phyloP scores from a whole-genome alignment of 2,888 invertebrate species.

The Hirtodrosophila trivittata region DNA sequence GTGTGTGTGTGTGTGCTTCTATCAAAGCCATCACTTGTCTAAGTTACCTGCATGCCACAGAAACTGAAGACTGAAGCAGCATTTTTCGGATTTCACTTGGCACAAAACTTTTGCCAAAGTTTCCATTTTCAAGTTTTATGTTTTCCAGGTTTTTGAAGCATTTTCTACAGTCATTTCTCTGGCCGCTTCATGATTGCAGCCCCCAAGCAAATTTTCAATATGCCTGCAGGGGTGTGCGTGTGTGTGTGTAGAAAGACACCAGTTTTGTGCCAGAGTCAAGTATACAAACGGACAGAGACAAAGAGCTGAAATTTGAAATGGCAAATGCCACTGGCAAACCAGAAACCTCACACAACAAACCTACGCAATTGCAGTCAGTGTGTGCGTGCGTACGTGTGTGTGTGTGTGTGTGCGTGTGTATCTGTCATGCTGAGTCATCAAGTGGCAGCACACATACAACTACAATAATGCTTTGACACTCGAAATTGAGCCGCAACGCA shows the following conservation, averaged over 20 bases:
- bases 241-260: conserved; percentile 2
- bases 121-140: conserved; percentile 38
- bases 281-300: conserved; percentile 30
- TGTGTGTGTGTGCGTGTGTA: conserved; percentile 12
- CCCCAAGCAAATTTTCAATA: conserved; percentile 13
- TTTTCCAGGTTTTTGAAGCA: conserved; percentile 39
- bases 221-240: conserved; percentile 6
- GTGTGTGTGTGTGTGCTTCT: conserved; percentile 22
- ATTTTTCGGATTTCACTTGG: conserved; percentile 46
- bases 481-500: conserved; percentile 66
- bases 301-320: conserved; percentile 42
- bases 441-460: conserved; percentile 35
- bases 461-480: conserved; percentile 63
- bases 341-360: conserved; percentile 25
- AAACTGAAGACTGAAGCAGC: neutral
- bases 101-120: conserved; percentile 38
- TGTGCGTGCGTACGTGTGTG: neutral
- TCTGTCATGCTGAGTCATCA: conserved; percentile 68
- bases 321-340: conserved; percentile 43
- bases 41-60: conserved; percentile 45
- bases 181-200: conserved; percentile 11
- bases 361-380: conserved; percentile 35
- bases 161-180: conserved; percentile 9
- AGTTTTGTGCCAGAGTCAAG: conserved; percentile 17
- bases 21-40: conserved; percentile 56